These are phyloP conservation scores for Macrophya alboannulata DNA, from an alignment of 2,888 invertebrate species.

Conservation along the genomic window DNA sequence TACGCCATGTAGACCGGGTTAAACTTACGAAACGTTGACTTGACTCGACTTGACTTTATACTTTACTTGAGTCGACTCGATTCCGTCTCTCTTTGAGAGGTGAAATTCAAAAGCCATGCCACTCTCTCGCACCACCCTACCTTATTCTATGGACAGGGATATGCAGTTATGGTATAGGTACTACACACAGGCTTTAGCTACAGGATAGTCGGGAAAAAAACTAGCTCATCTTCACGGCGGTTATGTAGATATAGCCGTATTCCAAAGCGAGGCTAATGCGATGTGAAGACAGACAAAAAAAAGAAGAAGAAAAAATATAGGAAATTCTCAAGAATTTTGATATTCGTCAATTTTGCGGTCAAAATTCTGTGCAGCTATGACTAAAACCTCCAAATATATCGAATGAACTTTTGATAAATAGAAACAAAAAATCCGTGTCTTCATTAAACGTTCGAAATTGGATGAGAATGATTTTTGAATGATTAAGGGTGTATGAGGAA, in stretches of 20 bases:
- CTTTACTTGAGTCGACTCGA: neutral
- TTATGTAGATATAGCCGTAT: neutral
- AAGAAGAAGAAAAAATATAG: neutral
- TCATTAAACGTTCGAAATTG: no score
- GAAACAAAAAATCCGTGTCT: no score
- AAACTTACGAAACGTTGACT: neutral
- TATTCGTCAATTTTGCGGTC: neutral
- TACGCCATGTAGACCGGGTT: neutral
- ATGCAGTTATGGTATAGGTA: slow-evolving; percentile 12
- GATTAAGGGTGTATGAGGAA: neutral
- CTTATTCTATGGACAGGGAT: neutral
- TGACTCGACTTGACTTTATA: neutral
- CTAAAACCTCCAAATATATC: no score
- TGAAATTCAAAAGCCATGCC: neutral
- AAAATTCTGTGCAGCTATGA: neutral
- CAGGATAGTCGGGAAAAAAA: slow-evolving; percentile 42
- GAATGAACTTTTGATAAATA: no score
- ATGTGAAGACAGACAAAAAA: neutral
- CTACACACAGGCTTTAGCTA: neutral
- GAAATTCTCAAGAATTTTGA: neutral
- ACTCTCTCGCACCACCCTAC: neutral
- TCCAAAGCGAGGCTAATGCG: neutral
- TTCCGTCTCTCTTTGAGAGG: neutral
- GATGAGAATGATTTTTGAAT: no score
- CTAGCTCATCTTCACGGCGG: slow-evolving; percentile 23